These are phyloP conservation scores for Upupa epops DNA, from an alignment of 2,113 vertebrate genomes.

Conservation along the genomic window DNA sequence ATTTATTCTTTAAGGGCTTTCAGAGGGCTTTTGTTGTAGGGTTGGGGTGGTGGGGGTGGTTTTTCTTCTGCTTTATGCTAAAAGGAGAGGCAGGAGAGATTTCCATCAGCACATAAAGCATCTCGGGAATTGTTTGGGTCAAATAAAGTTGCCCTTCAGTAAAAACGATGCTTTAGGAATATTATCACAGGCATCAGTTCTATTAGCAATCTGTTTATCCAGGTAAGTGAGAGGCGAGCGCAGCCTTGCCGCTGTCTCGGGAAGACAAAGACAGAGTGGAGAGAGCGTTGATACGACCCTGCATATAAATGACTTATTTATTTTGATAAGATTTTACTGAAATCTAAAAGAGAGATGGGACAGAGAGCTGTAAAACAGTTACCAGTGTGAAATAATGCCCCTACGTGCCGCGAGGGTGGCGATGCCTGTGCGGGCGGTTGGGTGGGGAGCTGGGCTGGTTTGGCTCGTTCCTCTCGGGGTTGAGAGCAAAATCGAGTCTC, in stretches of 20 bases:
- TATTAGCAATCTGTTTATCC: slow-evolving; percentile 46
- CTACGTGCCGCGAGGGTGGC: not conserved
- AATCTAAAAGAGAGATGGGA: slow-evolving; percentile 17
- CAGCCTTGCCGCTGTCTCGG: not conserved
- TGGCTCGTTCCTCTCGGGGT: no score
- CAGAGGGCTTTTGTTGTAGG: not conserved
- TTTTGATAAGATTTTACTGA: slow-evolving; percentile 48
- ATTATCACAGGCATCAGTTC: slow-evolving; percentile 33
- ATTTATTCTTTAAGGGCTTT: not conserved
- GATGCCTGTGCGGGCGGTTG: rapidly evolving
- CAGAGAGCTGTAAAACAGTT: not conserved
- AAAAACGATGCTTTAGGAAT: slow-evolving; percentile 25
- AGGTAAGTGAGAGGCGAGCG: slow-evolving; percentile 23
- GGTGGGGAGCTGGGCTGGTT: not conserved
- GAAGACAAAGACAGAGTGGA: slow-evolving; percentile 48
- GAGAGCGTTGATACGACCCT: slow-evolving; percentile 15
- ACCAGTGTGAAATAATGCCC: not conserved
- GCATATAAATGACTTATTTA: slow-evolving; percentile 65
- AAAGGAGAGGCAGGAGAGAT: not conserved
- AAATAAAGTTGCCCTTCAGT: slow-evolving; percentile 34
- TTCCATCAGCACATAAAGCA: slow-evolving; percentile 15
- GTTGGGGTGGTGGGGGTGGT: no score
- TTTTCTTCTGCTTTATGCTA: slow-evolving; percentile 16
- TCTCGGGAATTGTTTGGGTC: slow-evolving; percentile 18
- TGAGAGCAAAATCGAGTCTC: no score